These are phyloP conservation scores for Musca domestica DNA, from an alignment of 1,140 invertebrate species.

Conservation along the genomic window DNA sequence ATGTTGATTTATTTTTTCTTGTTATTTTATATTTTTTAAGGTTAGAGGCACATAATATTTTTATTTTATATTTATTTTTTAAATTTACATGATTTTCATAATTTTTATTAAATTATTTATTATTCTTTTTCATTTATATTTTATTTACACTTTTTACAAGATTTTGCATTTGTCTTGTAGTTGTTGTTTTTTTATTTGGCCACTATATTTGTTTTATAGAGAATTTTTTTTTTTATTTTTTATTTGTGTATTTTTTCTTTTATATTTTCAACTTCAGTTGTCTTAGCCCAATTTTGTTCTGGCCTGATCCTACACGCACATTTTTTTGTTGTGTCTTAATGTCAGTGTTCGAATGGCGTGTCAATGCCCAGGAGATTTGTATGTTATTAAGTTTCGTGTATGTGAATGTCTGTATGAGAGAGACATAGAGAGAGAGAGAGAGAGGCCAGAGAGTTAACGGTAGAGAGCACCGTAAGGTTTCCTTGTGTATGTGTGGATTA, in stretches of 20 bases:
- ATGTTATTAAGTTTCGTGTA: neutral
- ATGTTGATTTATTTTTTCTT: neutral
- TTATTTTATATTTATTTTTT: too few relatives aligned
- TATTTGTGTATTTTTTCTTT: too few relatives aligned
- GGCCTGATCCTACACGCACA: too few relatives aligned
- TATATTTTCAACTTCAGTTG: too few relatives aligned
- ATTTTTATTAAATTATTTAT: neutral
- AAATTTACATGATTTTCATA: too few relatives aligned
- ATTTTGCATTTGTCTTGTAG: neutral
- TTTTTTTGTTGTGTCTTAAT: too few relatives aligned
- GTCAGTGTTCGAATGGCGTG: too few relatives aligned
- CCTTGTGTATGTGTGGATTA: neutral
- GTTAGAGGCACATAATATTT: slow-evolving; percentile 6
- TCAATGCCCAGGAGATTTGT: neutral
- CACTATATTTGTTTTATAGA: neutral
- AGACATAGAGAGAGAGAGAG: too few relatives aligned
- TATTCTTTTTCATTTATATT: neutral
- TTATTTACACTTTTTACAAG: slow-evolving; percentile 23
- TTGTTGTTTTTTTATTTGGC: slow-evolving; percentile 7
- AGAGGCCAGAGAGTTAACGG: too few relatives aligned
- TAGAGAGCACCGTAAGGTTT: neutral
- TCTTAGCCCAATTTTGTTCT: too few relatives aligned
- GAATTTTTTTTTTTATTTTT: too few relatives aligned
- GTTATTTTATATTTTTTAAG: neutral
- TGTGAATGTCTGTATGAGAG: neutral